These are phyloP conservation scores for Adineta ricciae DNA, from an alignment of 2,888 invertebrate species.

Conservation along the genomic window DNA sequence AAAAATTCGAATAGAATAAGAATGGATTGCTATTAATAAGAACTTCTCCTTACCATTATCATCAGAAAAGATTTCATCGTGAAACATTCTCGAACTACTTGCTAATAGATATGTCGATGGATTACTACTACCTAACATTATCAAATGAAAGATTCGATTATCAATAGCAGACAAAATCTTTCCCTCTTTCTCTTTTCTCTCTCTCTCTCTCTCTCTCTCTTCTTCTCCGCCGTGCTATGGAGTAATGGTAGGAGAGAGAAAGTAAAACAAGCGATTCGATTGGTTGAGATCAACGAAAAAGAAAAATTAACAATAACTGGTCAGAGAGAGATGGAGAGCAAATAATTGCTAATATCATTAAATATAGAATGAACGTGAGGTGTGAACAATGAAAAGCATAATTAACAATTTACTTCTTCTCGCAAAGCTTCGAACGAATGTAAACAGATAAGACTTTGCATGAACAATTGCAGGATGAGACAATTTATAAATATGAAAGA, in stretches of 20 bases:
- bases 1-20: not conserved
- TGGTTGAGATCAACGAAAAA: not conserved
- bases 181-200: not conserved
- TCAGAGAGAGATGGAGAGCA: not conserved
- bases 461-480: conserved; percentile 3
- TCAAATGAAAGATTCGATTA: not conserved
- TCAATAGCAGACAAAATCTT: not conserved
- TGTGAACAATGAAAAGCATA: conserved; percentile 13
- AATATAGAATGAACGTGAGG: conserved; percentile 18
- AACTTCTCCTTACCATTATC: not conserved
- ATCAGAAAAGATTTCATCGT: not conserved
- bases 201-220: not conserved
- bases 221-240: not conserved
- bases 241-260: not conserved
- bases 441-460: conserved; percentile 13
- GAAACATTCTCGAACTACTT: not conserved
- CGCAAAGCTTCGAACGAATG: not conserved
- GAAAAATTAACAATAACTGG: not conserved
- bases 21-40: too few species aligned
- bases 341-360: conserved; percentile 23
- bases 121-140: not conserved
- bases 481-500: not conserved
- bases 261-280: not conserved
- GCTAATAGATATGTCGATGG: not conserved
- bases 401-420: not conserved